Evolutionary conservation across 2,797 vertebrate species (phyloP).

Genomic region (Simalia tracyae): DNA sequence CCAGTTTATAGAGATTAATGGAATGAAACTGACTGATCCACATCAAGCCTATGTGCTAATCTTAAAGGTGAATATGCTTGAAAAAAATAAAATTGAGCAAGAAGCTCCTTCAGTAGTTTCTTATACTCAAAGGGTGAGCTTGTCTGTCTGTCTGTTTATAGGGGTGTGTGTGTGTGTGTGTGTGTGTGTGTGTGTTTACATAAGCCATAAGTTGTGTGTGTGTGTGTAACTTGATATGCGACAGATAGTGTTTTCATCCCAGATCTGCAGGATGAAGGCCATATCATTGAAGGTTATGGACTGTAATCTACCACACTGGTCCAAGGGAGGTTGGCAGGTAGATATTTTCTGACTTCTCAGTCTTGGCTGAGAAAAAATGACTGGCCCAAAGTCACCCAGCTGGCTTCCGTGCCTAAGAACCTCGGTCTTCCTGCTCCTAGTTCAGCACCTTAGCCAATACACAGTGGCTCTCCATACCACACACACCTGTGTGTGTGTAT

Average conservation of each 20-base stretch:
- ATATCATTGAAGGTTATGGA: background rate
- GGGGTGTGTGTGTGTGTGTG: background rate
- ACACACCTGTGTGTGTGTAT: background rate
- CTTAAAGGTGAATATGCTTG: conserved; percentile 77
- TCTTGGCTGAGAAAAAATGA: background rate
- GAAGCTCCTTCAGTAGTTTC: background rate
- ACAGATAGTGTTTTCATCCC: background rate
- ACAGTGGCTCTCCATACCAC: background rate
- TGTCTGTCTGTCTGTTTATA: background rate
- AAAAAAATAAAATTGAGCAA: background rate
- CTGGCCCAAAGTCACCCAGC: background rate
- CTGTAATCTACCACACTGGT: background rate
- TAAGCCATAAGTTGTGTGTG: background rate
- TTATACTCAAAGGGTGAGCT: background rate
- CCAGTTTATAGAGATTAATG: conserved; percentile 88
- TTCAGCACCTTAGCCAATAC: background rate
- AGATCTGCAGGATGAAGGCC: background rate
- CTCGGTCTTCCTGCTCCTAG: background rate
- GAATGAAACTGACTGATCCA: conserved; percentile 98
- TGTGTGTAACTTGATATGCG: background rate
- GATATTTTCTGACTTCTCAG: background rate
- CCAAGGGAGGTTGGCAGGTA: background rate
- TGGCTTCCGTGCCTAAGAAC: background rate
- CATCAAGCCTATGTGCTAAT: conserved; percentile 95
- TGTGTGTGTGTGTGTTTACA: background rate